Evolutionary conservation across 1,140 invertebrate species (phyloP).

Genomic region (Cylas formicarius): DNA sequence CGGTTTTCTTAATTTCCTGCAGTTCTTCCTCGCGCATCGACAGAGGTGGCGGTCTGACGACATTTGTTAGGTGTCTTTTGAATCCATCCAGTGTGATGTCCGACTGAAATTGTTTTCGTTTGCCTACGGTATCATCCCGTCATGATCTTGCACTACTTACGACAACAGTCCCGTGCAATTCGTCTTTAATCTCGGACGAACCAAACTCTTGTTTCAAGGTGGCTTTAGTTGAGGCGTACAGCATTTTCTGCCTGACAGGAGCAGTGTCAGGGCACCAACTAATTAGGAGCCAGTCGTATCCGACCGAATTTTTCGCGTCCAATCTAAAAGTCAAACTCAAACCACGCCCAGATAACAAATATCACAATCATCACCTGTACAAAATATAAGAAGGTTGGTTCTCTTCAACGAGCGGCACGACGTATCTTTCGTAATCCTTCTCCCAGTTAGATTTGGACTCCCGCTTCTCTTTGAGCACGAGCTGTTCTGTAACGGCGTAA

Average conservation of each 20-base stretch:
- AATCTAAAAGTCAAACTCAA: constrained; percentile 49
- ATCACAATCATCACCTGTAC: constrained; percentile 57
- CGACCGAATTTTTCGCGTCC: constrained; percentile 68
- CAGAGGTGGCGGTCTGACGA: constrained; percentile 77
- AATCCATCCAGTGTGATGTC: constrained; percentile 80
- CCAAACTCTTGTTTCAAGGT: constrained; percentile 97
- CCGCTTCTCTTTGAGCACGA: constrained; percentile 59
- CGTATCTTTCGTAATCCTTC: constrained; percentile 77
- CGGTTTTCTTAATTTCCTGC: constrained; percentile 68
- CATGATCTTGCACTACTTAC: too few species aligned
- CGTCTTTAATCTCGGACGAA: constrained; percentile 80
- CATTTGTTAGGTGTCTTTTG: constrained; percentile 66
- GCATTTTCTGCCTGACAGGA: constrained; percentile 91
- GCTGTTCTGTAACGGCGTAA: constrained; percentile 60
- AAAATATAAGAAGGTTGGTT: constrained; percentile 91
- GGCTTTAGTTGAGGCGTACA: constrained; percentile 97
- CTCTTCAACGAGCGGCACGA: constrained; percentile 70
- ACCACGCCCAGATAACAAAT: constrained; percentile 20
- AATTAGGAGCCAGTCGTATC: constrained; percentile 91
- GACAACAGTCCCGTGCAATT: constrained; percentile 76
- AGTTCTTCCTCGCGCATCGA: constrained; percentile 86
- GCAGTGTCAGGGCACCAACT: constrained; percentile 91
- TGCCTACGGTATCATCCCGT: too few species aligned
- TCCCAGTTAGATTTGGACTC: constrained; percentile 73
- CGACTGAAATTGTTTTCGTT: too few species aligned